Evolutionary conservation across 2,888 invertebrate genomes (phyloP), one percentile per base, ranked within the genome.

Genomic region (Syrista parreyssii): DNA sequence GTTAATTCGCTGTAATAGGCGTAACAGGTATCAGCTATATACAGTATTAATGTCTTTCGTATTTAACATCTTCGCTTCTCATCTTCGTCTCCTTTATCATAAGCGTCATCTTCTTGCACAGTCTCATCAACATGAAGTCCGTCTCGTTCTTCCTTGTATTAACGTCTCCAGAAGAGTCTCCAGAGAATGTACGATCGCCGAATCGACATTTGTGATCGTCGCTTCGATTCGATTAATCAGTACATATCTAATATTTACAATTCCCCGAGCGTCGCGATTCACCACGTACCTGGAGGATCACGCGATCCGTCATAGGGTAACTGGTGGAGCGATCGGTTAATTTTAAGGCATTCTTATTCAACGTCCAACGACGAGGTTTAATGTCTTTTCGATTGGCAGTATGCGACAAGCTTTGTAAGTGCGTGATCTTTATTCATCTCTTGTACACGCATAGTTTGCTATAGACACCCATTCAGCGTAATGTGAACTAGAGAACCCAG

Each of bases 291-390:
- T 55, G 55, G 55, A 71, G 71, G 71, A 32, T 71, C 32, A 71
- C 12, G 31, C 71, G 71, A 71, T 71, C 32, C 31, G 71, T 71
- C 32, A 71, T 23, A 55, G 23, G 6, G 23, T 15, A 55, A 55
- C 55, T 23, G 55, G 55, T 55, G 23, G 73, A 78, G 78, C 81
- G 80, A 79, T 76, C 74, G 79, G 82, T 84, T 85, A 86, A 85
- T 81, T 83, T 88, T 89, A 89, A 89, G 89, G 89, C 89, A 90
- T 87, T 88, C 31, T 40, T 32, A 32, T 30, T 71, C 71, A 71
- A 15, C 71, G 71, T 55, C 55, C 71, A 9, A 33, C 71, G 71
- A 32, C 32, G 71, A 31, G 23, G 71, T 32, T 71, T 31, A 71
- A 32, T 75, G 73, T 77, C 80, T 76, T 55, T 78, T 71, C 68